phyloP scores from a whole-genome alignment of 2,797 vertebrate species.

The Percopsis omiscomaycus region DNA sequence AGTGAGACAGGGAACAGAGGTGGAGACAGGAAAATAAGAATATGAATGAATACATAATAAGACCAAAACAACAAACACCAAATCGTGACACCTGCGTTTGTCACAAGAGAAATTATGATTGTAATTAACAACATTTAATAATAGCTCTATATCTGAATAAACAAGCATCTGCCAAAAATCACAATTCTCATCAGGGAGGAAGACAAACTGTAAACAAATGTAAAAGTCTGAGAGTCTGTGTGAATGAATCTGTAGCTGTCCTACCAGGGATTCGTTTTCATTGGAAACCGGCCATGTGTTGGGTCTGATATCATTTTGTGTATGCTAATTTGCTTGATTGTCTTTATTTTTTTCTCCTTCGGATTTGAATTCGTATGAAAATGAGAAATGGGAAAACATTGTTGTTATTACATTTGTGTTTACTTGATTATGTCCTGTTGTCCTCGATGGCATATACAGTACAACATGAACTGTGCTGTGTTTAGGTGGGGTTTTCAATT shows the following conservation, averaged over 20 bases:
- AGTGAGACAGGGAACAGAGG: too few species aligned
- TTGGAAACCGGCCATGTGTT: constrained; percentile 53
- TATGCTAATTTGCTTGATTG: constrained; percentile 57
- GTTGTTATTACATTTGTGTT: constrained; percentile 6
- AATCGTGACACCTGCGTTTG: constrained; percentile 1
- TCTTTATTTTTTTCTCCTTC: constrained; percentile 30
- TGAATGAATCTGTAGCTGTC: constrained; percentile 43
- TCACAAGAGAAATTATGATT: constrained; percentile 49
- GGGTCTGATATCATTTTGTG: constrained; percentile 50
- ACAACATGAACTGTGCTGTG: constrained; percentile 3
- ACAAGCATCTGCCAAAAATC: constrained; percentile 48
- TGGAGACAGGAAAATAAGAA: too few species aligned
- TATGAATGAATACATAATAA: too few species aligned
- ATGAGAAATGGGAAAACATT: constrained; percentile 14
- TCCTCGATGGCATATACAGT: constrained; percentile 15
- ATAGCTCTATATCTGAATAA: constrained; percentile 46
- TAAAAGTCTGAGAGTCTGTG: background rate
- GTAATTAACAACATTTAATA: constrained; percentile 65
- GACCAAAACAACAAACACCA: too few species aligned
- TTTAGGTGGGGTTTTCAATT: constrained; percentile 35
- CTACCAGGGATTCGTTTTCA: constrained; percentile 32
- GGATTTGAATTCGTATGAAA: constrained; percentile 20
- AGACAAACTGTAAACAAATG: constrained; percentile 20
- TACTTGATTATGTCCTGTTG: constrained; percentile 3
- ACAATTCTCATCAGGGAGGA: constrained; percentile 35